These are phyloP conservation scores for Zoanthus solanderi DNA, from an alignment of 92 coral and sea anemone species.

Conservation along the genomic window DNA sequence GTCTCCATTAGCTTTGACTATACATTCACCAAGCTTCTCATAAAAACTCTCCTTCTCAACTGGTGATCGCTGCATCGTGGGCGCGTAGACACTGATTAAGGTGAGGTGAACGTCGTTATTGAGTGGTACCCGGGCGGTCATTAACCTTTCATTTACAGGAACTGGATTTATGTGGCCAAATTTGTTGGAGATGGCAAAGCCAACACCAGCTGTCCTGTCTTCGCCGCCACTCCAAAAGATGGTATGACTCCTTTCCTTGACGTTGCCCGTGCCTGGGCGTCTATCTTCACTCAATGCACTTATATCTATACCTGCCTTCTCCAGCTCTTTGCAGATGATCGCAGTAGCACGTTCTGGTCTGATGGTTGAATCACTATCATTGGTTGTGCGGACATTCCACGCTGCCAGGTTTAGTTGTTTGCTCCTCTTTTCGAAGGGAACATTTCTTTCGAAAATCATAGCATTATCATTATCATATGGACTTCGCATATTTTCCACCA, in stretches of 20 bases:
- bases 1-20: conserved; percentile 24
- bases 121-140: no score
- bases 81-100: conserved; percentile 22
- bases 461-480: neutral
- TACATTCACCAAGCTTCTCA: conserved; percentile 51
- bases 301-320: conserved; percentile 41
- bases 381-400: neutral
- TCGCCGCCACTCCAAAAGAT: no score
- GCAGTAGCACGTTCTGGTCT: conserved; percentile 40
- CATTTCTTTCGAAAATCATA: no score
- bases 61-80: conserved; percentile 45
- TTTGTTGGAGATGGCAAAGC: conserved; percentile 2
- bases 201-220: conserved; percentile 12
- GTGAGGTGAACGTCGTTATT: neutral
- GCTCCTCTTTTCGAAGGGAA: conserved; percentile 11
- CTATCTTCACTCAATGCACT: conserved; percentile 52
- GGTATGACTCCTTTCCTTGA: neutral
- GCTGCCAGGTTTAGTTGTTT: conserved; percentile 31
- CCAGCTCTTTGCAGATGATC: conserved; percentile 35
- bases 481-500: neutral
- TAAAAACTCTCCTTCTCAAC: conserved; percentile 39
- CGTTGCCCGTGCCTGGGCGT: neutral
- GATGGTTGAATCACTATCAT: conserved; percentile 20
- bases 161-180: neutral
- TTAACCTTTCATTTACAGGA: no score